phyloP scores from a whole-genome alignment of 2,888 invertebrate genomes.

The Drosophila prolongata region DNA sequence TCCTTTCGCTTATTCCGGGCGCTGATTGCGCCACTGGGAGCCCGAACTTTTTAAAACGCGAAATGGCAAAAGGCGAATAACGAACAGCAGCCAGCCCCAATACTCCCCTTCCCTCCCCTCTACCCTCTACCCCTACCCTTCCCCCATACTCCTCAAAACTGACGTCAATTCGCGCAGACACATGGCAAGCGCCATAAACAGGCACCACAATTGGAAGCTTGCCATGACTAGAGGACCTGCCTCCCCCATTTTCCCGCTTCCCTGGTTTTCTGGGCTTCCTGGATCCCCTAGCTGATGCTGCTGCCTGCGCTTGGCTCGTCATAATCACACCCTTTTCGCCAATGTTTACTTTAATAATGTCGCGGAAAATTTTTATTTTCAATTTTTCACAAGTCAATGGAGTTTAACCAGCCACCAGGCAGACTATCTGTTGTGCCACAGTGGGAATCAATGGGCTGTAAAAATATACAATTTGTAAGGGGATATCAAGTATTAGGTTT shows the following conservation, averaged over 20 bases:
- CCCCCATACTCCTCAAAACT: slow-evolving; percentile 28
- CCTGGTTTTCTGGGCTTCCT: slow-evolving; percentile 11
- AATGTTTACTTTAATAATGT: slow-evolving; percentile 81
- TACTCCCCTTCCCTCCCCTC: neutral
- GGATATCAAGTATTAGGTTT: neutral
- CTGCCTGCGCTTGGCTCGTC: slow-evolving; percentile 64
- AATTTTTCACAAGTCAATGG: slow-evolving; percentile 76
- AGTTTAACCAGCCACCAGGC: slow-evolving; percentile 66
- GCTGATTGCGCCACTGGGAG: slow-evolving; percentile 79
- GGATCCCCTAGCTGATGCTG: neutral
- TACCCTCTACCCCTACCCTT: neutral
- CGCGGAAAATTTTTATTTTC: slow-evolving; percentile 80
- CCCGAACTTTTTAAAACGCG: slow-evolving; percentile 69
- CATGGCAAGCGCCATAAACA: slow-evolving; percentile 77
- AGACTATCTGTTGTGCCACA: slow-evolving; percentile 47
- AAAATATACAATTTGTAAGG: slow-evolving; percentile 18
- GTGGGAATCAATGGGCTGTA: slow-evolving; percentile 44
- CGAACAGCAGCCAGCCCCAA: slow-evolving; percentile 12
- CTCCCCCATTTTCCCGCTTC: slow-evolving; percentile 9
- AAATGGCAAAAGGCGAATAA: slow-evolving; percentile 54
- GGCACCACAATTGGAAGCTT: slow-evolving; percentile 77
- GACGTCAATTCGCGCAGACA: slow-evolving; percentile 75
- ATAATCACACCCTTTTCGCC: slow-evolving; percentile 77
- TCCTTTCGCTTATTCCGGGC: slow-evolving; percentile 54
- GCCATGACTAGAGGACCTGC: slow-evolving; percentile 50